Percentiles rank a stretch among this genome's conserved stretches.
Conservation (phyloP, 2,888 invertebrate species). For the Aplocera efformata region DNA sequence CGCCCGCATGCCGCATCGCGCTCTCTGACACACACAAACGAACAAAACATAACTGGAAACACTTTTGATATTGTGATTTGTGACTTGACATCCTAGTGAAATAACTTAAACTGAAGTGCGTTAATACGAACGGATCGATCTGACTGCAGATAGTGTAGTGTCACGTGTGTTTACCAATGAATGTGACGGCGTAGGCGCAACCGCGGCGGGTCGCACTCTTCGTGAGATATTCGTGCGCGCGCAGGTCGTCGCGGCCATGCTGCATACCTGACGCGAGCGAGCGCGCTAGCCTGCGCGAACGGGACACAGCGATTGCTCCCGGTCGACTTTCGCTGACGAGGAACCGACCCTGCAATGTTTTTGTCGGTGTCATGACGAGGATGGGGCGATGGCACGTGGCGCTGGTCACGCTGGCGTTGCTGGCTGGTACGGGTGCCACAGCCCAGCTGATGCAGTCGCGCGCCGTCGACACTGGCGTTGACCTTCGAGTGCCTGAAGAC, state of each 20-base stretch:
- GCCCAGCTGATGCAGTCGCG: constrained; percentile 90
- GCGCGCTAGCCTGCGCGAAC: constrained; percentile 73
- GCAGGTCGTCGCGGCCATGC: constrained; percentile 79
- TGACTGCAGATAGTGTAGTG: constrained; percentile 57
- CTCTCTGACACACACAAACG: constrained; percentile 42
- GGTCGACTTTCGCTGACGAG: constrained; percentile 63
- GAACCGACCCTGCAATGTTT: constrained; percentile 65
- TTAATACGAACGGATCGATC: constrained; percentile 26
- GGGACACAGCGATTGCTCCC: constrained; percentile 67
- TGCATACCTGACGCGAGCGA: constrained; percentile 78
- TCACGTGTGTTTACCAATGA: constrained; percentile 78
- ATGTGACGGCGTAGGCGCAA: constrained; percentile 77
- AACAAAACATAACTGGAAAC: constrained; percentile 65
- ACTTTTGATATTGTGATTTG: constrained; percentile 48
- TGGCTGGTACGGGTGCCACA: constrained; percentile 58
- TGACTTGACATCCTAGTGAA: constrained; percentile 21
- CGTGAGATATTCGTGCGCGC: constrained; percentile 78
- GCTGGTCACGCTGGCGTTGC: constrained; percentile 69
- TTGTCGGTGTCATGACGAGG: constrained; percentile 67
- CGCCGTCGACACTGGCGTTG: constrained; percentile 92
- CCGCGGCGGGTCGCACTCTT: constrained; percentile 69
- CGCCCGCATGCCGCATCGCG: constrained; percentile 56
- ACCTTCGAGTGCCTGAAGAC: constrained; percentile 92
- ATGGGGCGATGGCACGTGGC: constrained; percentile 75
- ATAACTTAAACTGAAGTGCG: constrained; percentile 32